Evolutionary conservation across 2,113 vertebrate genomes (phyloP).

Genomic region (Corythaixoides concolor): DNA sequence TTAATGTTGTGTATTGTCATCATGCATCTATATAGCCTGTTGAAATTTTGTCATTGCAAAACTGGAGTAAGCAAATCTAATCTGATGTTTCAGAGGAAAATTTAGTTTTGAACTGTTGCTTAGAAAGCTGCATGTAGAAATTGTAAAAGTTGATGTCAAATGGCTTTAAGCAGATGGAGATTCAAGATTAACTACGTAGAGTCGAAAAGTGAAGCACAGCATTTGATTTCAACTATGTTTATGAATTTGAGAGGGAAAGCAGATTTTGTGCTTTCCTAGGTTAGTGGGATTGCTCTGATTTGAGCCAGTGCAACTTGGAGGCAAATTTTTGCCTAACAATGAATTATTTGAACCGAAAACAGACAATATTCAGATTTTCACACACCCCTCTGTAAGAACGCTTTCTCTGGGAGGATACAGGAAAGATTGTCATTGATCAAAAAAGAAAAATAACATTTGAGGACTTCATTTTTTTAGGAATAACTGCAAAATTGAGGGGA

Average conservation of each 20-base stretch:
- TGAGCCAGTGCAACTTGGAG: not conserved
- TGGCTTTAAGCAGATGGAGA: not conserved
- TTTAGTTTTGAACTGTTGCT: not conserved
- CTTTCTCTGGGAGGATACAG: not conserved
- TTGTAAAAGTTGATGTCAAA: not conserved
- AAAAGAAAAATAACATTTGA: fast-evolving
- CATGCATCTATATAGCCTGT: not conserved
- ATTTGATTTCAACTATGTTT: not conserved
- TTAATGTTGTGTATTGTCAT: not conserved
- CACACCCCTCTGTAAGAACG: fast-evolving
- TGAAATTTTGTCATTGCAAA: not conserved
- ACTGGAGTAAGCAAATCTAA: not conserved
- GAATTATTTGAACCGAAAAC: not conserved
- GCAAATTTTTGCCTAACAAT: not conserved
- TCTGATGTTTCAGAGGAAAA: not conserved
- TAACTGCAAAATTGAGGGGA: not conserved
- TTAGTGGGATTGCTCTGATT: not conserved
- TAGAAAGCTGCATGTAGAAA: not conserved
- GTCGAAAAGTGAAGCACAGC: not conserved
- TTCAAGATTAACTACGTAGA: not conserved
- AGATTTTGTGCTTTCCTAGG: not conserved
- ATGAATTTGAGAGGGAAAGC: not conserved
- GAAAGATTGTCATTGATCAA: not conserved
- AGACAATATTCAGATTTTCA: not conserved
- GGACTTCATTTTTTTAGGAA: not conserved